Evolutionary conservation across 2,888 invertebrate genomes (phyloP).

Genomic region (Masnerella sp.): DNA sequence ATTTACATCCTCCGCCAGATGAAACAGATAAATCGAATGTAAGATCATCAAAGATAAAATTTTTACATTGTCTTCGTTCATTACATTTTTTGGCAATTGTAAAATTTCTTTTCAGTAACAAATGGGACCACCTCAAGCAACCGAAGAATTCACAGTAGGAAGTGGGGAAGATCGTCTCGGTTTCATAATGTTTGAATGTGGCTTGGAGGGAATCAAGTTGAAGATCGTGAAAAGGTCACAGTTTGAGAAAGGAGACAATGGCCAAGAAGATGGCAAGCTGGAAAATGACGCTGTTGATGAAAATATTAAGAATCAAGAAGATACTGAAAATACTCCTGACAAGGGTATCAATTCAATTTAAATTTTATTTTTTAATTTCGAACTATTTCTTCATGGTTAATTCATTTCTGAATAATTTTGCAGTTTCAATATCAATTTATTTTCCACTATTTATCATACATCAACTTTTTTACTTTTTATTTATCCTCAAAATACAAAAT

Average conservation of each 20-base stretch:
- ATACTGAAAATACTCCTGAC: slow-evolving; percentile 71
- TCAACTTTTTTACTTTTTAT: too few species aligned
- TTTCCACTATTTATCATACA: too few species aligned
- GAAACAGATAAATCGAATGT: slow-evolving; percentile 74
- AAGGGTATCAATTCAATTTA: slow-evolving; percentile 26
- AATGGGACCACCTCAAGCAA: slow-evolving; percentile 70
- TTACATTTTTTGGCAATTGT: slow-evolving; percentile 17
- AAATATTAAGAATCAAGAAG: slow-evolving; percentile 76
- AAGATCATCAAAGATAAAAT: slow-evolving; percentile 51
- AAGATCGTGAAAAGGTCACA: slow-evolving; percentile 88
- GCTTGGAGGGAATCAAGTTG: slow-evolving; percentile 92
- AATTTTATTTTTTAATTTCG: background rate
- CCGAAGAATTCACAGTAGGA: slow-evolving; percentile 79
- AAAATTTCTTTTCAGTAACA: slow-evolving; percentile 71
- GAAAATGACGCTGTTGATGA: slow-evolving; percentile 73
- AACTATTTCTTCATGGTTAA: background rate
- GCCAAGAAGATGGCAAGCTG: slow-evolving; percentile 79
- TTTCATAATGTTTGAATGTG: slow-evolving; percentile 98
- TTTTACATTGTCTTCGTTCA: background rate
- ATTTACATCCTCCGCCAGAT: slow-evolving; percentile 76
- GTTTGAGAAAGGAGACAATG: slow-evolving; percentile 85
- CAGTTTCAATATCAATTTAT: too few species aligned
- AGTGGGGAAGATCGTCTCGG: slow-evolving; percentile 84
- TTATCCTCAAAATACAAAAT: too few species aligned
- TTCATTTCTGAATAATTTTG: too few species aligned